phyloP scores from a whole-genome alignment of 2,888 invertebrate genomes.

The Eristalinus sepulchralis region DNA sequence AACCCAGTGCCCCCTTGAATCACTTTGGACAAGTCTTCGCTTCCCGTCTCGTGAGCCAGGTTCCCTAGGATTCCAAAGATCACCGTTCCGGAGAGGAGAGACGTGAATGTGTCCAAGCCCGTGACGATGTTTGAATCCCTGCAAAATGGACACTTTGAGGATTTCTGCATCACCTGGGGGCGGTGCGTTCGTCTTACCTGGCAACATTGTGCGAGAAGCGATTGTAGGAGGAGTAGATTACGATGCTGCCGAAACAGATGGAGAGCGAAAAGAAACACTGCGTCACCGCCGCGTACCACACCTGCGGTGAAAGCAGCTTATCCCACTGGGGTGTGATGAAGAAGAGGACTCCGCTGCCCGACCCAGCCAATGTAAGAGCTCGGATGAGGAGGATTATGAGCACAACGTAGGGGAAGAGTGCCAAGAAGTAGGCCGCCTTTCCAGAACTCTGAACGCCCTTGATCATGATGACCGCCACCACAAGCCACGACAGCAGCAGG shows the following conservation, averaged over 20 bases:
- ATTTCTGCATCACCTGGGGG: neutral
- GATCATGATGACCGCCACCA: constrained; percentile 82
- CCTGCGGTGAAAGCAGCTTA: constrained; percentile 79
- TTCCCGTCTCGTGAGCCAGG: constrained; percentile 85
- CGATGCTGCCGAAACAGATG: constrained; percentile 84
- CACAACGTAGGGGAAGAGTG: constrained; percentile 85
- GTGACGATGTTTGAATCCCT: constrained; percentile 92
- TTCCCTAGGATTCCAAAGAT: constrained; percentile 93
- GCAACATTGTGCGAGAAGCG: constrained; percentile 84
- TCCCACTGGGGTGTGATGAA: constrained; percentile 86
- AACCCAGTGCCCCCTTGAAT: constrained; percentile 89
- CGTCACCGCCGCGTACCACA: constrained; percentile 85
- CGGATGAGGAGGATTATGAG: constrained; percentile 84
- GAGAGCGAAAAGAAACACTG: constrained; percentile 85
- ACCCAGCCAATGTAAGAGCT: constrained; percentile 84
- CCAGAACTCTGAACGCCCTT: constrained; percentile 84
- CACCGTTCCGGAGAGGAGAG: constrained; percentile 89
- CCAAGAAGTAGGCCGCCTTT: constrained; percentile 87
- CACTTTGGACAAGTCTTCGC: constrained; percentile 84
- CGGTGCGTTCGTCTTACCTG: constrained; percentile 78
- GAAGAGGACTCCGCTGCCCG: constrained; percentile 84
- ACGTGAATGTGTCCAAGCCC: constrained; percentile 90
- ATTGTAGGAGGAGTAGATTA: constrained; percentile 85
- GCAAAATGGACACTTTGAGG: constrained; percentile 20
- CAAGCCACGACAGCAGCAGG: constrained; percentile 82